Conservation (phyloP, 2,113 vertebrate species). For the Tor tambroides region DNA sequence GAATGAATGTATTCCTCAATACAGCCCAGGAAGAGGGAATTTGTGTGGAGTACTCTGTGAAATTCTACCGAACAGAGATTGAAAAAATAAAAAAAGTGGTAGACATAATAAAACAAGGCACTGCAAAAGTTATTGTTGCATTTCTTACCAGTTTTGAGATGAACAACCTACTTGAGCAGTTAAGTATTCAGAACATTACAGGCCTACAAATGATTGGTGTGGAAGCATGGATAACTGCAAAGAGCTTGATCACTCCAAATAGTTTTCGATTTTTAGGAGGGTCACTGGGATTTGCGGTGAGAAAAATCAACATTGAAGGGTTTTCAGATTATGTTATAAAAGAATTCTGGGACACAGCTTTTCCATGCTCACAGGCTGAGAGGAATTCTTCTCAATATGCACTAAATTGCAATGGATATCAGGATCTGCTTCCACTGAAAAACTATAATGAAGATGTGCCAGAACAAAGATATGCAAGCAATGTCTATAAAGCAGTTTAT, state of each 20-base stretch:
- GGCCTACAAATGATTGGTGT: constrained; percentile 73
- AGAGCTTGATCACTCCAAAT: constrained; percentile 68
- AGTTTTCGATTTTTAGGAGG: constrained; percentile 71
- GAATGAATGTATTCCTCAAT: constrained; percentile 73
- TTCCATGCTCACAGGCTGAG: constrained; percentile 51
- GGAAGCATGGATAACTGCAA: constrained; percentile 76
- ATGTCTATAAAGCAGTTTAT: constrained; percentile 76
- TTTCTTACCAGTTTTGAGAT: constrained; percentile 75
- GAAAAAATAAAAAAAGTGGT: constrained; percentile 69
- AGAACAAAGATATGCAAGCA: constrained; percentile 71
- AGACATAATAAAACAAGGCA: constrained; percentile 69
- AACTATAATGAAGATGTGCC: constrained; percentile 67
- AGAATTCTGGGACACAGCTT: constrained; percentile 69
- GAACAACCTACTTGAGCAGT: constrained; percentile 70
- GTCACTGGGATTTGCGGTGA: constrained; percentile 72
- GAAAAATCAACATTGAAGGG: constrained; percentile 68
- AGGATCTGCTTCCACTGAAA: constrained; percentile 62
- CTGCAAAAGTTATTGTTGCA: constrained; percentile 71
- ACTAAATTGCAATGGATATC: constrained; percentile 59
- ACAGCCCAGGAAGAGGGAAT: constrained; percentile 71
- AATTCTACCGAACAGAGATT: constrained; percentile 67
- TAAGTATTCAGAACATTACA: constrained; percentile 56
- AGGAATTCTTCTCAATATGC: constrained; percentile 12
- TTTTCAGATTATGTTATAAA: constrained; percentile 66
- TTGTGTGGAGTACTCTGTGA: constrained; percentile 74